Evolutionary conservation across 37 sponge, comb jelly and placozoan genomes (phyloP), one percentile per base, ranked within the genome.

Genomic region (Axinella damicornis): DNA sequence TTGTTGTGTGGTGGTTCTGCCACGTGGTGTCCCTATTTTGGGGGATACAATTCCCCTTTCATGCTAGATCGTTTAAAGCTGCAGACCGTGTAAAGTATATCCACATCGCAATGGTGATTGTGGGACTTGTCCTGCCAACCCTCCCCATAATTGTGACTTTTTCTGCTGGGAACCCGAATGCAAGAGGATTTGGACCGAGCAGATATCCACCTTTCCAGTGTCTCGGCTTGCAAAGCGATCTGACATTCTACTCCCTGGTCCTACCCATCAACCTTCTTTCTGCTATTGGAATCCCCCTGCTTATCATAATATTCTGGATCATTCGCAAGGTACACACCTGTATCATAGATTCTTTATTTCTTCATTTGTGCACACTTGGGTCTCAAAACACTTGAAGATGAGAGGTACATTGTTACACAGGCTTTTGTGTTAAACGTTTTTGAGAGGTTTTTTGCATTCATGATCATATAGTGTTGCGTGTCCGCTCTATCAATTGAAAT

Each of bases 271-370:
- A 12, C 20, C n/a, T 88, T 17, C 0, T 75, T 20, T 15, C 53
- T 2, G 76, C 31, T 2, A 55, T 57, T 53, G 88, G 88, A n/a
- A 65, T 76, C 53, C 67, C 88, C 19, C 24, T 88, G 18, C 37
- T 88, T 52, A 55, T 88, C 52, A 60, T 88, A 34, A 88, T 74
- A 35, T 57, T 88, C 52, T 67, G 67, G 74, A 54, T 46, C 58
- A 53, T 88, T 28, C 70, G 53, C 22, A 81, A 81, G 82, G 88
- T 88, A 64, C 18, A 75, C 32, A 15, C 1, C 6, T 16, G 4
- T 46, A 9, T 46, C 6, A 9, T 9, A 12, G 46, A 4, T 46
- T 12, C 9, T 4, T 46, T 46, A 9, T 4, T 9, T 12, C 6
- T 46, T n/a, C n/a, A n/a, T n/a, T n/a, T n/a, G n/a, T n/a, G n/a